phyloP scores from a whole-genome alignment of 2,797 vertebrate genomes.

The Chaunax sp. region DNA sequence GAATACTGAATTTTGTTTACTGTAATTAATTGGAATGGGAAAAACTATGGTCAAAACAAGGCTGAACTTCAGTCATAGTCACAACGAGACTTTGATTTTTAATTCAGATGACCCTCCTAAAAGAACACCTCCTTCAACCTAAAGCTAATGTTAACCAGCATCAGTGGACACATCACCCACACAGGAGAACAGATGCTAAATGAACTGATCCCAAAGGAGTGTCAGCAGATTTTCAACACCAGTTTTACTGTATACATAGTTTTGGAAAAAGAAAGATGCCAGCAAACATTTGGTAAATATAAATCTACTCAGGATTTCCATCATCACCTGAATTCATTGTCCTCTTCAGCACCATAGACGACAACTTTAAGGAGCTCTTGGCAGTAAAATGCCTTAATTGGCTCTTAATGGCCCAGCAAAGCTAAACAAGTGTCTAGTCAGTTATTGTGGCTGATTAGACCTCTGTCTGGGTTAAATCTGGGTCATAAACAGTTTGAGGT shows the following conservation, averaged over 20 bases:
- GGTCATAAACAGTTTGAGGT: not conserved
- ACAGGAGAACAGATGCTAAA: not conserved
- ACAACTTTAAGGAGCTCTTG: slow-evolving; percentile 1
- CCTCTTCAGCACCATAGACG: slow-evolving; percentile 38
- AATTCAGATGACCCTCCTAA: too few species aligned
- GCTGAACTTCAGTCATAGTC: too few species aligned
- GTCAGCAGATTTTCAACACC: not conserved
- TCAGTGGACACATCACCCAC: not conserved
- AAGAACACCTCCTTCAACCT: too few species aligned
- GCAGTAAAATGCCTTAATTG: not conserved
- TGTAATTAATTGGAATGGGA: too few species aligned
- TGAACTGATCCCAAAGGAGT: too few species aligned
- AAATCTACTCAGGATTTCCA: too few species aligned
- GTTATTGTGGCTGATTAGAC: too few species aligned
- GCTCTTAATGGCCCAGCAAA: not conserved
- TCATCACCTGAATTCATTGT: slow-evolving; percentile 9
- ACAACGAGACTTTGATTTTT: too few species aligned
- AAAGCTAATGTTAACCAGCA: not conserved
- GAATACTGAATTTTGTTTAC: too few species aligned
- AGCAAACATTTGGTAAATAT: not conserved
- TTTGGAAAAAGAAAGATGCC: slow-evolving; percentile 2
- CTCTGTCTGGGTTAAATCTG: not conserved
- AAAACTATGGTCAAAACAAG: too few species aligned
- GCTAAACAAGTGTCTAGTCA: not conserved
- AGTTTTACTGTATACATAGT: too few species aligned